Evolutionary conservation across 2,888 invertebrate genomes (phyloP).

Genomic region (Amphiduros pacificus): DNA sequence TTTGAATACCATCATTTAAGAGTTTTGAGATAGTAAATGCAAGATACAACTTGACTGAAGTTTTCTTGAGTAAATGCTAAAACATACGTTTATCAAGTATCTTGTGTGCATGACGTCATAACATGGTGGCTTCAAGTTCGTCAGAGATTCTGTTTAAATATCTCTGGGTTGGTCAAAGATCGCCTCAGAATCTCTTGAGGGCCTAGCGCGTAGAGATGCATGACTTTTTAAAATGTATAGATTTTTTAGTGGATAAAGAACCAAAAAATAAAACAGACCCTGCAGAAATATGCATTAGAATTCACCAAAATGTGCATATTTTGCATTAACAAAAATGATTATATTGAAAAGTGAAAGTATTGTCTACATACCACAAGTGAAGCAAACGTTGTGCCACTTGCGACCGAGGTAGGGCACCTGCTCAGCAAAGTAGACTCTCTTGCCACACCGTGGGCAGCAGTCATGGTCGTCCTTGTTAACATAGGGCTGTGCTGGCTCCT

Average conservation of each 20-base stretch:
- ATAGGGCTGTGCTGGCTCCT: conserved; percentile 8
- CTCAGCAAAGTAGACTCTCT: conserved; percentile 64
- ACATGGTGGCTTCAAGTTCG: no score
- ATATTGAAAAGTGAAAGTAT: background rate
- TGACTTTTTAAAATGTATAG: background rate
- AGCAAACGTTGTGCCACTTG: conserved; percentile 63
- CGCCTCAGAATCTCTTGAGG: no score
- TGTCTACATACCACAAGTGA: conserved; percentile 61
- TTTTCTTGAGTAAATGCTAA: no score
- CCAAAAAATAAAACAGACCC: background rate
- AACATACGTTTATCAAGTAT: no score
- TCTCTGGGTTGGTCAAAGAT: no score
- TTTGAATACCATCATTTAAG: no score
- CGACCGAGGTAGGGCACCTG: conserved; percentile 61
- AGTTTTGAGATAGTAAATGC: no score
- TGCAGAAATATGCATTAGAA: background rate
- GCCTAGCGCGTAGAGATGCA: no score
- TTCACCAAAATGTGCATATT: background rate
- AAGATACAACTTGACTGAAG: no score
- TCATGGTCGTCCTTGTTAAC: conserved; percentile 66
- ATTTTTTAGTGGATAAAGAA: background rate
- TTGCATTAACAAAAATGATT: background rate
- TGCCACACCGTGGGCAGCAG: conserved; percentile 83
- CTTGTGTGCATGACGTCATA: no score
- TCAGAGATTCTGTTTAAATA: no score